Base-by-base conservation (phyloP, 2,797 vertebrate species). In the Peromyscus attwateri region DNA sequence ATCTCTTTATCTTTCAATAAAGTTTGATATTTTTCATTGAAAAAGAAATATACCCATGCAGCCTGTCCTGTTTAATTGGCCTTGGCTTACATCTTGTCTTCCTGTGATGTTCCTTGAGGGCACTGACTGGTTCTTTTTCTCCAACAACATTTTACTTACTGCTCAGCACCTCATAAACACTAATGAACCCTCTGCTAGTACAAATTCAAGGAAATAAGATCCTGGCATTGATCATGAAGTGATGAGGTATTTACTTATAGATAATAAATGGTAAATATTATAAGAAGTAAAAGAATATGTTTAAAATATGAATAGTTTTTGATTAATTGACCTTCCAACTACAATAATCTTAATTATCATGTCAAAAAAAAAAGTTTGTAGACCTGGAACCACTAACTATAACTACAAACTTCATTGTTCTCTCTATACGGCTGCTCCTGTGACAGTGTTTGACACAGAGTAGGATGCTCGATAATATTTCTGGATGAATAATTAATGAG, bases 401-500 rank as follows among this genome's bases (percentile, higher is more conserved):
- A 73, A 64, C 31, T 95, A 27, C 11, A 91, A 82, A 76, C 21
- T 77, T 73, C 27, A 87, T 79, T 62, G 37, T 77, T 92, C 23
- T 94, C 25, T 93, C 71, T 84, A 3, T 76, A 34, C 49, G 27
- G 23, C 70, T 80, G 8, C 3, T 92, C 5, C 73, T 87, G 57
- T 46, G 34, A 71, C 4, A 75, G 73, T 37, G 34, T 84, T 87
- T 88, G 71, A 96, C 60, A 94, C 43, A 92, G 43, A 79, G 46
- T 83, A 94, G 70, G 49, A 83, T 62, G 27, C 64, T 94, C 29
- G 52, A 29, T 89, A 94, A 95, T 87, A 89, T 81, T 94, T 90
- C 49, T 92, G 60, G 89, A 92, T 97, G 80, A 94, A 92, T 94
- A 97, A 96, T 97, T 92, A 93, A 95, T 95, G 37, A 88, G 87